Evolutionary conservation across 2,888 invertebrate species (phyloP).

Genomic region (Lysandra bellargus): DNA sequence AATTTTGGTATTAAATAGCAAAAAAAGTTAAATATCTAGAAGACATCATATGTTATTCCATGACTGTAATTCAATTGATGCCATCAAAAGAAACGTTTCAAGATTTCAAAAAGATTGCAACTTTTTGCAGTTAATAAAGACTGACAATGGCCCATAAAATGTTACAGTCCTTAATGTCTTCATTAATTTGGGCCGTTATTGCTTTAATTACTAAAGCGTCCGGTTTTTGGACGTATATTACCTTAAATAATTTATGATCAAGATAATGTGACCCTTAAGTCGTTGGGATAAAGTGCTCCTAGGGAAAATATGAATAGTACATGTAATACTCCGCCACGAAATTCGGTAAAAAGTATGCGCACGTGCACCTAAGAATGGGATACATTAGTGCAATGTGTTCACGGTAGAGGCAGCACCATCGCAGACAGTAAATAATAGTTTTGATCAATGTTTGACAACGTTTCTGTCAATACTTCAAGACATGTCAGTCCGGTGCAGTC

Average conservation of each 20-base stretch:
- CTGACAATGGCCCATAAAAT: not conserved
- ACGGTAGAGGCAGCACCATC: too few species aligned
- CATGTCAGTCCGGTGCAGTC: too few species aligned
- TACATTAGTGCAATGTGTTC: too few species aligned
- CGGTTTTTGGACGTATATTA: not conserved
- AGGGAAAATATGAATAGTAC: not conserved
- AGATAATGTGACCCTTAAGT: not conserved
- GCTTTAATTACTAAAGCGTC: conserved; percentile 7
- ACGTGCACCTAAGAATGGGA: too few species aligned
- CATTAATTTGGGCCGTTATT: conserved; percentile 2
- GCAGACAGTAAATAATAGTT: too few species aligned
- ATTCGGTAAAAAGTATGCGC: not conserved
- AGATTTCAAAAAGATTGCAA: not conserved
- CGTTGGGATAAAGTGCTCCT: not conserved
- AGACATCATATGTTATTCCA: not conserved
- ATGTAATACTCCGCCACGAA: not conserved
- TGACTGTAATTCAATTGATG: too few species aligned
- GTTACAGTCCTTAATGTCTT: conserved; percentile 10
- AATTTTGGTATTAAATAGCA: too few species aligned
- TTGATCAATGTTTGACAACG: too few species aligned
- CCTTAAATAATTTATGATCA: not conserved
- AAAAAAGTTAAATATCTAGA: not conserved
- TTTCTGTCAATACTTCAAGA: too few species aligned
- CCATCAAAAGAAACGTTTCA: not conserved
- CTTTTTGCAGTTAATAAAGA: not conserved